Conservation (phyloP, 2,888 invertebrate species). For the Agrypnus murinus region DNA sequence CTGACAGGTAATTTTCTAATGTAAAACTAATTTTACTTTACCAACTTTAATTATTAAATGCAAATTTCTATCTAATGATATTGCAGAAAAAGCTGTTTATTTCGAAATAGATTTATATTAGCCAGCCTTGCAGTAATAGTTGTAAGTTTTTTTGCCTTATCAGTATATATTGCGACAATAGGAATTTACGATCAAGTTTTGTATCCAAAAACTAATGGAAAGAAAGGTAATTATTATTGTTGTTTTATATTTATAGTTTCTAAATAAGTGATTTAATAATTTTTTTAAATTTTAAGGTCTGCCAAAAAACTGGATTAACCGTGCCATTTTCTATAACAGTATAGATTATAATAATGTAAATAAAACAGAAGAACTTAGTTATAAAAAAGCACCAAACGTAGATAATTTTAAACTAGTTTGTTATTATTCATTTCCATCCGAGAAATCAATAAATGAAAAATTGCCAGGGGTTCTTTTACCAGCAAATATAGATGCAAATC, state of each 20-base stretch:
- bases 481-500: conserved; percentile 77
- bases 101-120: conserved; percentile 11
- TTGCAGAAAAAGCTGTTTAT: conserved; percentile 28
- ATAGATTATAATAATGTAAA: conserved; percentile 34
- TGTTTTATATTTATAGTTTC: no score
- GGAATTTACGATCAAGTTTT: conserved; percentile 38
- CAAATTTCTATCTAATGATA: background rate
- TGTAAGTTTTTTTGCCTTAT: conserved; percentile 23
- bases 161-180: conserved; percentile 36
- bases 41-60: background rate
- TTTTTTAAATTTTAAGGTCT: conserved; percentile 60
- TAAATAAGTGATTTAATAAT: no score
- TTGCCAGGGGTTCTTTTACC: conserved; percentile 72
- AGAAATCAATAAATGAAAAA: conserved; percentile 39
- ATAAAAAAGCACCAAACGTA: conserved; percentile 2
- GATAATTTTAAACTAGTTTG: conserved; percentile 74
- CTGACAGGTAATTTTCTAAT: conserved; percentile 54
- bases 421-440: conserved; percentile 79
- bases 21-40: background rate
- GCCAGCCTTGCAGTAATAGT: conserved; percentile 25
- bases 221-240: conserved; percentile 7
- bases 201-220: conserved; percentile 24
- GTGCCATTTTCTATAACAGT: conserved; percentile 63
- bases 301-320: conserved; percentile 57
- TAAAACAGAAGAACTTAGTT: background rate